A percentile compares a stretch with the other conserved stretches of the same genome.
phyloP scores from a whole-genome alignment of 2,797 vertebrate genomes.

The Smutsia gigantea region DNA sequence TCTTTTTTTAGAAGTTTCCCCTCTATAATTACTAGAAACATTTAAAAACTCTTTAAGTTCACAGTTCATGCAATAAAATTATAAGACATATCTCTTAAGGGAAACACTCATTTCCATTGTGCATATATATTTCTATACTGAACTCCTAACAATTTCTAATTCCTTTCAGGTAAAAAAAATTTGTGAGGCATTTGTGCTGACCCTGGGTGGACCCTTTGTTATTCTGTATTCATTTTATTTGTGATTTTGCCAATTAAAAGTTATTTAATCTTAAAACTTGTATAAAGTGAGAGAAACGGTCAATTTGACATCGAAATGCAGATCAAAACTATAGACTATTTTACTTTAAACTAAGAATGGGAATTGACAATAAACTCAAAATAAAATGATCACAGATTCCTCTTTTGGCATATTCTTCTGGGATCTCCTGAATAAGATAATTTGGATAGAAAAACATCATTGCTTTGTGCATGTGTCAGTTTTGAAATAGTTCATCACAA shows the following conservation, averaged over 20 bases:
- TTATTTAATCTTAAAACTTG: constrained; percentile 43
- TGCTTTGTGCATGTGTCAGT: not conserved
- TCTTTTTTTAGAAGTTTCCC: not conserved
- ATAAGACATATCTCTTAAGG: not conserved
- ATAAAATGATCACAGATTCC: not conserved
- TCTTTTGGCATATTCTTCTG: not conserved
- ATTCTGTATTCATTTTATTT: not conserved
- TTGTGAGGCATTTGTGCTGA: not conserved
- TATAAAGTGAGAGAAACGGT: constrained; percentile 35
- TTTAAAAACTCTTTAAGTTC: not conserved
- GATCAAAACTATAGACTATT: not conserved
- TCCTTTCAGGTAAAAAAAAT: constrained; percentile 17
- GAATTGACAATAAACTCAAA: constrained; percentile 25
- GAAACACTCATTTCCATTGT: not conserved
- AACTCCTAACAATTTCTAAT: not conserved
- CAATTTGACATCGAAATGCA: not conserved
- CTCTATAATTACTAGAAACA: not conserved
- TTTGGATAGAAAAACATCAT: constrained; percentile 43
- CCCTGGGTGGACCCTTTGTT: not conserved
- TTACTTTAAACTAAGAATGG: constrained; percentile 50
- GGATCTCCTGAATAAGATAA: constrained; percentile 38
- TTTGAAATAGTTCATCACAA: not conserved
- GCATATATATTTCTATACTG: not conserved
- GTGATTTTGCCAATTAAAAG: constrained; percentile 19
- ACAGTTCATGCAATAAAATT: not conserved